Percentiles rank a stretch among this genome's conserved stretches.
Conservation (phyloP, 2,888 invertebrate genomes). For the Macrophya annulata region DNA sequence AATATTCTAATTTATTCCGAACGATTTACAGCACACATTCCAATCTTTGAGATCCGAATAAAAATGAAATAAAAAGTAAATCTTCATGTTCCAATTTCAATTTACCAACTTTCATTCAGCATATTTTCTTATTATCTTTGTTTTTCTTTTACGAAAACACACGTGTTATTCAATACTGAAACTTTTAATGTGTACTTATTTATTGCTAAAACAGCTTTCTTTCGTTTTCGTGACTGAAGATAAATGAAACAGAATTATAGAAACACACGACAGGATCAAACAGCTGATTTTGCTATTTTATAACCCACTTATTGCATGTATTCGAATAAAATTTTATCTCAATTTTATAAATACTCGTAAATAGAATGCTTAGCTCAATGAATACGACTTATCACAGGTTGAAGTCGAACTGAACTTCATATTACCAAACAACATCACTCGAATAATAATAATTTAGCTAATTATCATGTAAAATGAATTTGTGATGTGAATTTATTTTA, state of each 20-base stretch:
- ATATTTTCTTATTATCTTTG: background rate
- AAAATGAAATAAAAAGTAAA: constrained; percentile 10
- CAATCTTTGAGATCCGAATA: constrained; percentile 33
- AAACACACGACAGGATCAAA: background rate
- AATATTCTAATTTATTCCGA: constrained; percentile 46
- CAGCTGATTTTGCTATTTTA: background rate
- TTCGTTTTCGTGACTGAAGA: background rate
- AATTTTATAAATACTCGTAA: background rate
- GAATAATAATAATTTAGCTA: constrained; percentile 36
- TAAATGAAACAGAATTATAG: background rate
- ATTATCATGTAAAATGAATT: constrained; percentile 37
- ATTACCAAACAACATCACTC: constrained; percentile 1
- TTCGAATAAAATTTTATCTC: background rate
- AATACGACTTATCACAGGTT: constrained; percentile 15
- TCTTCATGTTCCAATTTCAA: constrained; percentile 24
- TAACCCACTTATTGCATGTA: background rate
- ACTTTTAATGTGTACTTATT: constrained; percentile 1
- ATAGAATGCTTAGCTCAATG: constrained; percentile 51
- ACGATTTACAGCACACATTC: constrained; percentile 53
- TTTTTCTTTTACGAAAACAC: background rate
- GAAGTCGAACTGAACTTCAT: background rate
- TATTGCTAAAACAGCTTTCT: background rate
- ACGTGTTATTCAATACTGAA: background rate
- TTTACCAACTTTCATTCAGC: constrained; percentile 11
- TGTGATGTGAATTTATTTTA: constrained; percentile 43